A percentile compares a stretch with the other conserved stretches of the same genome.
Evolutionary conservation across 2,797 vertebrate species (phyloP).

Genomic region (Pagetopsis macropterus): DNA sequence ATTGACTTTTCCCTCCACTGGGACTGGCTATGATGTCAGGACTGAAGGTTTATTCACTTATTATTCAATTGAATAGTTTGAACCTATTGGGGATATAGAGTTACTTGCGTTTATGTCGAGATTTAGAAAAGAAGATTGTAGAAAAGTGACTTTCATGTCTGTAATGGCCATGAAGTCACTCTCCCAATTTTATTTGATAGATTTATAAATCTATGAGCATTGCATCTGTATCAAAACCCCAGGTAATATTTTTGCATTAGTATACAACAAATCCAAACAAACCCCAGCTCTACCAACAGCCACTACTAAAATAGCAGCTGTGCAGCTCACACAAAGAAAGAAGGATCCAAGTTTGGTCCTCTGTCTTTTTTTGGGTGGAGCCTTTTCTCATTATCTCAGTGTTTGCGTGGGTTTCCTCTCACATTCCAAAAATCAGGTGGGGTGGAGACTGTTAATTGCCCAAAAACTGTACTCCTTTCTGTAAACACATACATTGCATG

Average conservation of each 20-base stretch:
- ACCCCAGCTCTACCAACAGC: neutral
- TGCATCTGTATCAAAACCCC: neutral
- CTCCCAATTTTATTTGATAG: too few species aligned
- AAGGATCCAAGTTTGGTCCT: conserved; percentile 11
- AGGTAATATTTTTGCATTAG: neutral
- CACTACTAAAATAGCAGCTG: neutral
- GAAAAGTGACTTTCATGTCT: neutral
- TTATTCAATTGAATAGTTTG: neutral
- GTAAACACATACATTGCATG: conserved; percentile 11
- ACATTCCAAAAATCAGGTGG: conserved; percentile 66
- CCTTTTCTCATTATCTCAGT: conserved; percentile 32
- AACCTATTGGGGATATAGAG: neutral
- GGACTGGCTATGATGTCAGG: neutral
- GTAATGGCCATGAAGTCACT: neutral
- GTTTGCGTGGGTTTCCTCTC: conserved; percentile 53
- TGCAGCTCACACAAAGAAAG: neutral
- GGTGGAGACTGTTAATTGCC: conserved; percentile 40
- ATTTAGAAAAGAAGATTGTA: neutral
- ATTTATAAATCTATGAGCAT: too few species aligned
- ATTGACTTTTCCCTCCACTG: neutral
- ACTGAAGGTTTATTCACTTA: neutral
- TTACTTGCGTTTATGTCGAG: neutral
- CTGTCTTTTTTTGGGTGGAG: conserved; percentile 27
- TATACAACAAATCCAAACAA: too few species aligned
- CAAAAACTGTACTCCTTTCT: conserved; percentile 20